These are phyloP conservation scores for Indicator indicator DNA, from an alignment of 2,113 vertebrate genomes.

Conservation along the genomic window DNA sequence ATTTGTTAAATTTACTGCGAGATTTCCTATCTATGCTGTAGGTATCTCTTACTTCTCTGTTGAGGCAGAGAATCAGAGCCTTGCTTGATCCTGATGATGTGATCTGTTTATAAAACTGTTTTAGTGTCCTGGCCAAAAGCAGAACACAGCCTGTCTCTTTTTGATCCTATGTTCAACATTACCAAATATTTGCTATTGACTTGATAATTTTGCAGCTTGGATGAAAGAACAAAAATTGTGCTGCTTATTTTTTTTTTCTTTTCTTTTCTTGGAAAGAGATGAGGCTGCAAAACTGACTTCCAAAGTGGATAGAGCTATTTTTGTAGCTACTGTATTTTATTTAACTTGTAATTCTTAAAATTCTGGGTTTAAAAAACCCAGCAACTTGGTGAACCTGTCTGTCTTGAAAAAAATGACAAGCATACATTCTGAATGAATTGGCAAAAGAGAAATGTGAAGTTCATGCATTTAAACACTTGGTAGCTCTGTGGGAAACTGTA, in stretches of 20 bases:
- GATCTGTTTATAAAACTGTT: conserved; percentile 23
- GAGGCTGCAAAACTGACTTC: not conserved
- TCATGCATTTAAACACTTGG: not conserved
- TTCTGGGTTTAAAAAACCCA: not conserved
- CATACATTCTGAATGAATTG: not conserved
- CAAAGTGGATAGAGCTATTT: not conserved
- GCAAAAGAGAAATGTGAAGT: not conserved
- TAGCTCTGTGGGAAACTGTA: not conserved
- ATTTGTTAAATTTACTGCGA: not conserved
- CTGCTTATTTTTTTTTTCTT: not conserved
- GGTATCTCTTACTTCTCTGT: not conserved
- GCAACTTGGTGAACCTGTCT: not conserved
- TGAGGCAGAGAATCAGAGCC: not conserved
- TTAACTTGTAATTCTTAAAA: not conserved
- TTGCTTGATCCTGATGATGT: not conserved
- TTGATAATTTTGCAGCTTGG: conserved; percentile 26
- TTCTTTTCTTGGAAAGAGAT: not conserved
- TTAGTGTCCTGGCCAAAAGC: not conserved
- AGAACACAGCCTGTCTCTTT: not conserved
- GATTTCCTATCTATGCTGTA: not conserved
- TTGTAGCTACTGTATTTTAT: not conserved
- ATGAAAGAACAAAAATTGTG: not conserved
- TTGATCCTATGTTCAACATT: not conserved
- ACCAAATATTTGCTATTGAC: conserved; percentile 28
- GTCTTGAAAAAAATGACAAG: not conserved